phyloP scores from a whole-genome alignment of 23 tunicate genomes.

The Styela plicata region DNA sequence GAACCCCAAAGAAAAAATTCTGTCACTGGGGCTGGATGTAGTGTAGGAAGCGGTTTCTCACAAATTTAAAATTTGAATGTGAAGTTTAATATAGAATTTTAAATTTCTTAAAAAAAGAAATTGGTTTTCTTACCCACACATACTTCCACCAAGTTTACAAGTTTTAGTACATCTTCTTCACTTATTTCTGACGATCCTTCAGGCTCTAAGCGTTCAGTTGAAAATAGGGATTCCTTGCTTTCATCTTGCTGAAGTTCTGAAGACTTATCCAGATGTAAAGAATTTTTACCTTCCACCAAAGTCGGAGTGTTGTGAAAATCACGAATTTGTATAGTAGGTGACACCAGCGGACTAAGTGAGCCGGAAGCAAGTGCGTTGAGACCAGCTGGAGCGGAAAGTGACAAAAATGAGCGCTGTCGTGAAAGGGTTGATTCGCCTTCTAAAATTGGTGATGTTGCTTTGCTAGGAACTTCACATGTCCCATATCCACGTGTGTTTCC shows the following conservation, averaged over 20 bases:
- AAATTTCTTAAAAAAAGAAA: too few relatives aligned
- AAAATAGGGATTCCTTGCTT: neutral
- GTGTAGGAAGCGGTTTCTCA: too few relatives aligned
- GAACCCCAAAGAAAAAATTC: too few relatives aligned
- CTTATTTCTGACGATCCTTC: slow-evolving; percentile 28
- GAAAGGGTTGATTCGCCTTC: neutral
- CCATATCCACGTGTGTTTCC: slow-evolving; percentile 25
- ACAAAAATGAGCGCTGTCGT: neutral
- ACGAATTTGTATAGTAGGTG: neutral
- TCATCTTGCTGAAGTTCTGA: neutral
- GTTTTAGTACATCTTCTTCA: slow-evolving; percentile 26
- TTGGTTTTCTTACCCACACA: slow-evolving; percentile 22
- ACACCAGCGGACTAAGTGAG: neutral
- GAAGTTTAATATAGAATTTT: too few relatives aligned
- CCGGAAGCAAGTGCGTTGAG: slow-evolving; percentile 9
- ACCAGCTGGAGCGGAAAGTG: slow-evolving; percentile 29
- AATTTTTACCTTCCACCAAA: neutral
- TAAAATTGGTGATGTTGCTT: slow-evolving; percentile 3
- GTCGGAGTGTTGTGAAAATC: neutral
- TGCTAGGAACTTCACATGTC: slow-evolving; percentile 4
- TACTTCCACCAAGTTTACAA: slow-evolving; percentile 4
- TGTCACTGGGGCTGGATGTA: too few relatives aligned
- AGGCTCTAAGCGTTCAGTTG: slow-evolving; percentile 6
- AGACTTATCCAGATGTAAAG: neutral
- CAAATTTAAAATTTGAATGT: too few relatives aligned